Evolutionary conservation across 2,113 vertebrate species (phyloP).

Genomic region (Taxidea taxus): DNA sequence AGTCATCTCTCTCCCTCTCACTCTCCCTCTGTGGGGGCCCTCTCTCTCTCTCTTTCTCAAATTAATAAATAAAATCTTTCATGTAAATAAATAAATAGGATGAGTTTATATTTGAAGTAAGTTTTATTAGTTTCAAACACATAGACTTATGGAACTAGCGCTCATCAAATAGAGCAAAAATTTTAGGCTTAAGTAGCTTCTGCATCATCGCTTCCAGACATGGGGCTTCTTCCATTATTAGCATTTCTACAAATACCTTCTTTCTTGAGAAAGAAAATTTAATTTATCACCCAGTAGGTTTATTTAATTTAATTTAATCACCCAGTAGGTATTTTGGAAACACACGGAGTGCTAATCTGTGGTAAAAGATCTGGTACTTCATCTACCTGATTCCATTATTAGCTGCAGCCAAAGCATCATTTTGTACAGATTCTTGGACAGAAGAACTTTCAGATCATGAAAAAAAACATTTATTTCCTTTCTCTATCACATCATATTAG

Average conservation of each 20-base stretch:
- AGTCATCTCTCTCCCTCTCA: background rate
- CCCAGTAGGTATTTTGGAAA: background rate
- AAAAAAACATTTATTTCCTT: slow-evolving; percentile 5
- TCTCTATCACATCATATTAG: background rate
- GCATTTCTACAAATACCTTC: background rate
- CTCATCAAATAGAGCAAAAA: background rate
- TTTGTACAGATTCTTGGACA: slow-evolving; percentile 16
- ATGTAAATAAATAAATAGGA: background rate
- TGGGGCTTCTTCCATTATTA: background rate
- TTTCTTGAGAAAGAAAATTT: background rate
- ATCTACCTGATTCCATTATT: background rate
- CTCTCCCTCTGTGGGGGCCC: background rate
- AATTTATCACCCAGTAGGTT: background rate
- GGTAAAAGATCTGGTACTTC: background rate
- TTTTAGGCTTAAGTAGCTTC: background rate
- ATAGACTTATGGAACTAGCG: background rate
- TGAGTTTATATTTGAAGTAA: background rate
- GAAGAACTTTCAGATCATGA: background rate
- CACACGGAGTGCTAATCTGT: background rate
- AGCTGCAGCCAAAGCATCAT: background rate
- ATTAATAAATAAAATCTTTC: background rate
- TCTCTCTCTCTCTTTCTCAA: background rate
- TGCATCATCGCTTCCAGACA: background rate
- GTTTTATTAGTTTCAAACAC: background rate
- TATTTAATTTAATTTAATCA: background rate